Conservation (phyloP, 2,797 vertebrate genomes). For the Margarornis squamiger region DNA sequence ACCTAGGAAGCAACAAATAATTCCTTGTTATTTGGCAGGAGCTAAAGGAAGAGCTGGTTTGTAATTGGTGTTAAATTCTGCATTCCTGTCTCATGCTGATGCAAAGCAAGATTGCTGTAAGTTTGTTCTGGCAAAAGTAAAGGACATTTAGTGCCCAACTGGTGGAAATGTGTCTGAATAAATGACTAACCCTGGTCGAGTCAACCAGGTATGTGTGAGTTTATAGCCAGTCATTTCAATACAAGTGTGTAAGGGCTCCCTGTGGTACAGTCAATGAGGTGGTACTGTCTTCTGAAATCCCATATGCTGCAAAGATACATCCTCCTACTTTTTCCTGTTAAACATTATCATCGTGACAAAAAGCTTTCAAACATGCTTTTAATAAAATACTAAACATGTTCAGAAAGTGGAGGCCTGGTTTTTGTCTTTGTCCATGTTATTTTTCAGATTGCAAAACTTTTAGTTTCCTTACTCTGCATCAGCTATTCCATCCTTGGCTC, state of each 20-base stretch:
- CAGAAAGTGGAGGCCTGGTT: background rate
- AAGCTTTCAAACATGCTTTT: background rate
- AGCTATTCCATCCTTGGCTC: background rate
- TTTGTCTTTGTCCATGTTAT: background rate
- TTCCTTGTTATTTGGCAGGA: constrained; percentile 26
- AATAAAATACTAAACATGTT: background rate
- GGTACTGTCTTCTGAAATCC: background rate
- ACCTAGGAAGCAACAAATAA: constrained; percentile 59
- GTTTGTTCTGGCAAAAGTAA: background rate
- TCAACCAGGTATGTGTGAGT: background rate
- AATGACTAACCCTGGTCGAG: background rate
- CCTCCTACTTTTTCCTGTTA: background rate
- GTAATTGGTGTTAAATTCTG: constrained; percentile 27
- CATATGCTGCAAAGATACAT: background rate
- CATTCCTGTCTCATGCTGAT: background rate
- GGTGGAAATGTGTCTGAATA: background rate
- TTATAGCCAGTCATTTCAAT: background rate
- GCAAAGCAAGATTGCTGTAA: background rate
- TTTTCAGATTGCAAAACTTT: background rate
- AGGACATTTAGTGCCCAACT: background rate
- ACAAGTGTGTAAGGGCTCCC: background rate
- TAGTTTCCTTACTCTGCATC: background rate
- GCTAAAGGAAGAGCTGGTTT: constrained; percentile 19
- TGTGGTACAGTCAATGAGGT: too few species aligned
- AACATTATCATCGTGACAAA: background rate